Evolutionary conservation across 2,888 invertebrate genomes (phyloP).

Genomic region (Hypomecis punctinalis): DNA sequence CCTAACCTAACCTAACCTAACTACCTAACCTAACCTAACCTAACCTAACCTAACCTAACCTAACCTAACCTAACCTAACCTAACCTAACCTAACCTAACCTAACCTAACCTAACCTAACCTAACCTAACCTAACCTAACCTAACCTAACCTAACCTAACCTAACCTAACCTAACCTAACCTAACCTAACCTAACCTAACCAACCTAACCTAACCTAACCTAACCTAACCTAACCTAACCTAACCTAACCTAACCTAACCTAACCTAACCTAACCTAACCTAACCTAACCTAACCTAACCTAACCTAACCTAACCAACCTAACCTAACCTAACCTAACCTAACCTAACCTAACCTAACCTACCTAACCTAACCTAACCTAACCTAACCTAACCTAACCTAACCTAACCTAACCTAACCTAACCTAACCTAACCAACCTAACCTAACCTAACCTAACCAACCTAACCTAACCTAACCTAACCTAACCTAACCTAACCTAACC

Average conservation of each 20-base stretch:
- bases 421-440: slow-evolving; percentile 39
- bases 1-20: slow-evolving; percentile 39
- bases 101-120: slow-evolving; percentile 32
- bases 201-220: slow-evolving; percentile 38
- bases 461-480: slow-evolving; percentile 35
- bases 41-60: slow-evolving; percentile 36
- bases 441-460: slow-evolving; percentile 30
- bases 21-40: slow-evolving; percentile 38
- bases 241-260: slow-evolving; percentile 10
- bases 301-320: slow-evolving; percentile 2
- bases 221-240: slow-evolving; percentile 38
- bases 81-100: slow-evolving; percentile 36
- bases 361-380: slow-evolving; percentile 37
- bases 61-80: slow-evolving; percentile 36
- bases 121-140: slow-evolving; percentile 39
- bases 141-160: slow-evolving; percentile 35
- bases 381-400: slow-evolving; percentile 32
- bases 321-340: slow-evolving; percentile 29
- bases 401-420: slow-evolving; percentile 37
- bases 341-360: slow-evolving; percentile 30
- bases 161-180: slow-evolving; percentile 32
- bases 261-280: slow-evolving; percentile 17
- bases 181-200: slow-evolving; percentile 42
- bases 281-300: slow-evolving; percentile 2
- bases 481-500: slow-evolving; percentile 23